A percentile compares a stretch with the other conserved stretches of the same genome.
Conservation (phyloP, 2,888 invertebrate species). For the Sipunculus nudus region DNA sequence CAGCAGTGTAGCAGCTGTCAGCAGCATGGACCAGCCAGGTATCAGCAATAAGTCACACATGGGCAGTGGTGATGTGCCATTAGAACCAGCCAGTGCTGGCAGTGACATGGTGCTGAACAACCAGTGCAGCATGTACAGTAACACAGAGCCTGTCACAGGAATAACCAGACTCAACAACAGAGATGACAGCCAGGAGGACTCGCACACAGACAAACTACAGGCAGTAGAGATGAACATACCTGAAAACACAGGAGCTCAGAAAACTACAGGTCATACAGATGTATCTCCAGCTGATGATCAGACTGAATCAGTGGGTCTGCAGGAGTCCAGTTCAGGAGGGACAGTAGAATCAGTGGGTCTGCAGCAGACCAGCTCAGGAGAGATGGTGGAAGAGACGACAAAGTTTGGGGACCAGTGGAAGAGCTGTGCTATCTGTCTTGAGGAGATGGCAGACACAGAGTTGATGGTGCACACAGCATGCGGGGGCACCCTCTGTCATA, state of each 20-base stretch:
- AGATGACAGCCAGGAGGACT: too few relatives aligned
- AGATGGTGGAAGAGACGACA: not conserved
- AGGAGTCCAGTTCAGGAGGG: too few relatives aligned
- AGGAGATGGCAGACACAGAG: slow-evolving; percentile 70
- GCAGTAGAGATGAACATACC: too few relatives aligned
- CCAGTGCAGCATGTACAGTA: slow-evolving; percentile 4
- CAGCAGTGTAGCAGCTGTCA: slow-evolving; percentile 3
- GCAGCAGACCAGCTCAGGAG: slow-evolving; percentile 1
- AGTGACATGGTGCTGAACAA: slow-evolving; percentile 2
- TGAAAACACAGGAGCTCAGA: too few relatives aligned
- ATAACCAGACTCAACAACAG: too few relatives aligned
- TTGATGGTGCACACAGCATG: slow-evolving; percentile 72
- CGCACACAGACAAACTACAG: too few relatives aligned
- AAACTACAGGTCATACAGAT: too few relatives aligned
- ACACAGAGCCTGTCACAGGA: too few relatives aligned
- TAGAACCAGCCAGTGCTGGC: not conserved
- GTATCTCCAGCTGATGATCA: too few relatives aligned
- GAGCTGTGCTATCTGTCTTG: slow-evolving; percentile 73
- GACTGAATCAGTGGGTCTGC: too few relatives aligned
- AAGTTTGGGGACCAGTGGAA: slow-evolving; percentile 57
- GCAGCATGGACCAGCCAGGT: too few relatives aligned
- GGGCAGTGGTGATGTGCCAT: not conserved
- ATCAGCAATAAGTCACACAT: not conserved
- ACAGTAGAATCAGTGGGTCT: not conserved
- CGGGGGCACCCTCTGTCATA: slow-evolving; percentile 71